Evolutionary conservation across 2,888 invertebrate species (phyloP), one percentile per base, ranked within the genome.

Genomic region (Cataglyphis rosenhaueri): DNA sequence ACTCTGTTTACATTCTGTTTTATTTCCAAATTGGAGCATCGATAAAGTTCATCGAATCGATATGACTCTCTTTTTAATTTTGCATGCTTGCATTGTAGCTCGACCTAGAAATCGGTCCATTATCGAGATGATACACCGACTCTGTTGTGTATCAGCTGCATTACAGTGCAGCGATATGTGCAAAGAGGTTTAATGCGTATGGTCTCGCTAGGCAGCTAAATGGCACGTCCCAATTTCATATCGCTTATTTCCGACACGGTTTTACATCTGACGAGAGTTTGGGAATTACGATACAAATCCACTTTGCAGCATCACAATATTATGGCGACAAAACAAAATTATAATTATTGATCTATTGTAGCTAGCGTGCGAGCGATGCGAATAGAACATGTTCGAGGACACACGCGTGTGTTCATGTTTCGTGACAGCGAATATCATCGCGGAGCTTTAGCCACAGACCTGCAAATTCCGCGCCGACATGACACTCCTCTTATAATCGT

Each of bases 151-250:
- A 44, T 41, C 38, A 38, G 38, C 15, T 44, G 12, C 57, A 55
- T 38, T 29, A 65, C 18, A 78, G n/a, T 41, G 41, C 41, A 59
- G 5, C 44, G 44, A 15, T 70, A 70, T 18, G 35, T 44, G 21
- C 44, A 59, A 78, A 48, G 41, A 78, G 70, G 44, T 78, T 41
- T 78, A 70, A 70, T 70, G 32, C 32, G 21, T 70, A 35, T 32
- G 10, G 21, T 68, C 18, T 21, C 8, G 68, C 21, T 29, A 32
- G 25, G n/a, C 70, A 8, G 18, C 32, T 70, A 44, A 78, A 70
- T 68, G 35, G 12, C 32, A 35, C 12, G 32, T 78, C 9, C 59
- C 48, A 35, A 70, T 78, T 78, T 78, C 44, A 44, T 59, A 78
- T 57, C 12, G 21, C 10, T 48, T 70, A 78, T 59, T 78, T 70